Conservation (phyloP, 2,888 invertebrate species). For the Scaptodrosophila latifasciaeformis region DNA sequence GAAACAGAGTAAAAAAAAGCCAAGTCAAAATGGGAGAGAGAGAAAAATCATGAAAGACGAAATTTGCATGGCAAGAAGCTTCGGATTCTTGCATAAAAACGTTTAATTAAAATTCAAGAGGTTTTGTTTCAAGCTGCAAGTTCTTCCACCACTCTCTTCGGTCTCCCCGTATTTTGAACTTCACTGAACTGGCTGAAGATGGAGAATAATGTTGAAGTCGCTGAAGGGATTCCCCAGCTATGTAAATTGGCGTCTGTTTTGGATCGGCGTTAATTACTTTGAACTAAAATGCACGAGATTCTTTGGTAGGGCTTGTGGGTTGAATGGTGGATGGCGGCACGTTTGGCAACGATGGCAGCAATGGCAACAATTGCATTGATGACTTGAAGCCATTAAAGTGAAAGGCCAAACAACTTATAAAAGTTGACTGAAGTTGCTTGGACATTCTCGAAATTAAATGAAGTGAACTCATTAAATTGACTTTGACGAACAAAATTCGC, state of each 20-base stretch:
- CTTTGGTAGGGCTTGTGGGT: too few species aligned
- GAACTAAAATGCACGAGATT: slow-evolving; percentile 52
- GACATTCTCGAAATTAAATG: too few species aligned
- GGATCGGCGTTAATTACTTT: slow-evolving; percentile 66
- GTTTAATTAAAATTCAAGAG: slow-evolving; percentile 68
- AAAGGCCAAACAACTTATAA: neutral
- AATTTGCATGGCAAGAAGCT: slow-evolving; percentile 20
- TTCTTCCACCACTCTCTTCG: too few species aligned
- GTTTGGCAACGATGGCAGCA: slow-evolving; percentile 7
- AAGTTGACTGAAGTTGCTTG: neutral
- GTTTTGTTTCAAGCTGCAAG: slow-evolving; percentile 62
- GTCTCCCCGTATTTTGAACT: too few species aligned
- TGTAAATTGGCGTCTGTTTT: slow-evolving; percentile 65
- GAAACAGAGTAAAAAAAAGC: slow-evolving; percentile 38
- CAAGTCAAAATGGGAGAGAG: slow-evolving; percentile 2
- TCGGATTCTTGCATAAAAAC: slow-evolving; percentile 61
- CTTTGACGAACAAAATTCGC: too few species aligned
- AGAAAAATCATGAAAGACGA: neutral
- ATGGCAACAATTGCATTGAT: slow-evolving; percentile 51
- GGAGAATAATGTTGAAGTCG: too few species aligned
- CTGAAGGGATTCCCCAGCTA: slow-evolving; percentile 25
- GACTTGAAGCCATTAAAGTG: slow-evolving; percentile 42
- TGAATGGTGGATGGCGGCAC: neutral
- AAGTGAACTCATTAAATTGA: too few species aligned
- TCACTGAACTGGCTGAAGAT: too few species aligned